Base-by-base conservation (phyloP, 2,888 invertebrate genomes). In the Melieria picta region DNA sequence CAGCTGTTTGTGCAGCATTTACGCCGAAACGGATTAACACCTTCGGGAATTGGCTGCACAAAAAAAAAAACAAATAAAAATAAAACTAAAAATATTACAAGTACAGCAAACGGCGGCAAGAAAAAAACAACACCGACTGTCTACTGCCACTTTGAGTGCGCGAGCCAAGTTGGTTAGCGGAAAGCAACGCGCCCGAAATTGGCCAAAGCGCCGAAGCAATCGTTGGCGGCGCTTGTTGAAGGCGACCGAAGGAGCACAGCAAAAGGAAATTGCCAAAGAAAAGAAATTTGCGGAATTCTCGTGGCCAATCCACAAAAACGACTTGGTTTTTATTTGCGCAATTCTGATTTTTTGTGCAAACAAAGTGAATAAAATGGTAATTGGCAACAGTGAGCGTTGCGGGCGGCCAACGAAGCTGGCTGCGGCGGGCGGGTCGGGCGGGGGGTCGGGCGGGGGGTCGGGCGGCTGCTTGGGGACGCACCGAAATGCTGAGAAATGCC, bases 21-120 rank as follows among this genome's bases (percentile, higher is more conserved):
- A 63, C 62, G 74, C 69, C 64, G 65, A 73, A 78, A 75, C 75
- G 78, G 77, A 74, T 77, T 74, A 77, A 74, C 78, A 76, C 78
- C 78, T 76, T 72, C 74, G 76, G 72, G 68, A 60, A 56, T 43
- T 66, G 56, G 42, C 16, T 63, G 60, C 50, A 60, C 42, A 67
- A 63, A 65, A 52, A 46, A 61, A 61, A 50, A 52, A 52, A 45
- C 5, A 55, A 16, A 45, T 16, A 30, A 67, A 52, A 9, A 55
- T 16, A 30, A 30, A 30, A 30, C 30, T 2, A 30, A 30, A 30
- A 1, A 30, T 30, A 30, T 30, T 13, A 13, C 5, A 43, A 50
- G 43, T 7, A 11, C 6, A 5, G 6, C 55, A 60, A 63, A n/a
- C 4, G 13, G 6, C 5, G 56, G 13, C 30, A 43, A 42, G 45